These are phyloP conservation scores for Clepsis dumicolana DNA, from an alignment of 2,888 invertebrate genomes.

Conservation along the genomic window DNA sequence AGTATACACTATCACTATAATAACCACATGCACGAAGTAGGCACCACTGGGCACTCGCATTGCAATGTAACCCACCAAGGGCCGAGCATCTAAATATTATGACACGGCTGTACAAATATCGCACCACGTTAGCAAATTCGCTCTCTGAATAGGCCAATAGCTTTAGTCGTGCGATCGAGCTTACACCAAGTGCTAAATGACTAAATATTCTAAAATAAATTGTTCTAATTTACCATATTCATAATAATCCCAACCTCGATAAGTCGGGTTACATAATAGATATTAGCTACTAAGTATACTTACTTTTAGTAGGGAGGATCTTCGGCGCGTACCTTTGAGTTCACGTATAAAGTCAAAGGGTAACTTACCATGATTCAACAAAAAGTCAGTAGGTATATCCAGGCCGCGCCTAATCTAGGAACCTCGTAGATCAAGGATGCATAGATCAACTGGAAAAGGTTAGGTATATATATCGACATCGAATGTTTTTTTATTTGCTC, in stretches of 20 bases:
- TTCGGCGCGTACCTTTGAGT: too few species aligned
- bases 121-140: constrained; percentile 26
- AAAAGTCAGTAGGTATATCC: too few species aligned
- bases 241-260: background rate
- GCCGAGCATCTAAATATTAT: constrained; percentile 22
- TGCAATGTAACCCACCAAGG: constrained; percentile 11
- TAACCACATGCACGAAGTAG: background rate
- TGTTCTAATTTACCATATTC: background rate
- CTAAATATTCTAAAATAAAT: background rate
- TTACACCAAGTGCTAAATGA: background rate
- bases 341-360: too few species aligned
- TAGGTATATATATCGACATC: too few species aligned
- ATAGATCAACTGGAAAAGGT: too few species aligned
- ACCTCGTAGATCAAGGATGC: too few species aligned
- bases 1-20: background rate
- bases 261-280: background rate
- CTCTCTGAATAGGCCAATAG: constrained; percentile 36
- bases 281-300: too few species aligned
- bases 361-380: too few species aligned
- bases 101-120: constrained; percentile 34
- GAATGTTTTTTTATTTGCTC: too few species aligned
- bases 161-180: background rate
- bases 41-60: background rate
- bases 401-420: too few species aligned
- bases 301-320: too few species aligned